These are phyloP conservation scores for Noctua pronuba DNA, from an alignment of 2,888 invertebrate species.

Conservation along the genomic window DNA sequence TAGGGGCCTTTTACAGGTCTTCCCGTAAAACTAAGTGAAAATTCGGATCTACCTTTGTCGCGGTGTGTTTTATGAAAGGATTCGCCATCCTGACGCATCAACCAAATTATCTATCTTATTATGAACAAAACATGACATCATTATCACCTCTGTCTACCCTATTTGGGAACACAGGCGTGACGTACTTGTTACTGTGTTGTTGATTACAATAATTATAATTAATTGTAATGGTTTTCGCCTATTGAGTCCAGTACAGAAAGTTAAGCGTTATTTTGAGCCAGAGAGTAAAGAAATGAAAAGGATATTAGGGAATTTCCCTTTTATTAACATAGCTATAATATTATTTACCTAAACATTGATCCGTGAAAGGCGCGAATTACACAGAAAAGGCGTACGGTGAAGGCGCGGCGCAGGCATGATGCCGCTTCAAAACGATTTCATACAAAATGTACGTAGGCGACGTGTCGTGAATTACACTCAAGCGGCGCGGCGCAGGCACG, in stretches of 20 bases:
- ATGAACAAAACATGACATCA: slow-evolving; percentile 15
- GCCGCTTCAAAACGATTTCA: no score
- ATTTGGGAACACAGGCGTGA: slow-evolving; percentile 15
- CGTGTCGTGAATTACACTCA: no score
- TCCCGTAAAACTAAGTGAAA: background rate
- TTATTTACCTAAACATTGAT: background rate
- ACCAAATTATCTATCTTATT: background rate
- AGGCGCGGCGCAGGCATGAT: no score
- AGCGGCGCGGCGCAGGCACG: no score
- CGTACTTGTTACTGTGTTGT: slow-evolving; percentile 1
- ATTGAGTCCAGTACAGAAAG: background rate
- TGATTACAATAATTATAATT: background rate
- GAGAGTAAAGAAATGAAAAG: background rate
- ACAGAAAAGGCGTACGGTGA: no score
- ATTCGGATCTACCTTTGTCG: background rate
- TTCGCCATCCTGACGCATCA: background rate
- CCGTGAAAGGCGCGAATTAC: no score
- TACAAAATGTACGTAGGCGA: no score
- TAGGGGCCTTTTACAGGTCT: background rate
- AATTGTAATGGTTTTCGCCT: slow-evolving; percentile 5
- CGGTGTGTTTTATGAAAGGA: background rate
- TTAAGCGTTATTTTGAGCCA: background rate
- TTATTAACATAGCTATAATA: background rate
- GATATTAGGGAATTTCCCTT: slow-evolving; percentile 7
- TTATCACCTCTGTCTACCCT: background rate